These are phyloP conservation scores for Drosophila meridiana DNA, from an alignment of 2,888 invertebrate species.

Conservation along the genomic window DNA sequence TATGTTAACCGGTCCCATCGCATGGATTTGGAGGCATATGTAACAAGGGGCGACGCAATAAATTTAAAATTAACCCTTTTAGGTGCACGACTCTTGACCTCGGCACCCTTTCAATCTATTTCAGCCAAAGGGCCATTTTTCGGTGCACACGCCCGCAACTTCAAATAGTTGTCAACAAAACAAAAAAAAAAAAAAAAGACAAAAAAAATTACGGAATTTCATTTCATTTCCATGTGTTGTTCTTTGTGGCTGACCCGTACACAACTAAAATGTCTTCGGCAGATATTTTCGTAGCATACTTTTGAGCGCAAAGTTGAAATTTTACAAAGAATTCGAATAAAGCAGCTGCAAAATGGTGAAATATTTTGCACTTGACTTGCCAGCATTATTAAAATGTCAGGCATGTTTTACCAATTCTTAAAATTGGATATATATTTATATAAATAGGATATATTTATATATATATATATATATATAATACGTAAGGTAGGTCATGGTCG, in stretches of 20 bases:
- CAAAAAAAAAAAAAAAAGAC: background rate
- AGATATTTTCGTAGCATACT: conserved; percentile 16
- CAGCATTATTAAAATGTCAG: background rate
- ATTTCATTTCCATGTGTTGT: conserved; percentile 38
- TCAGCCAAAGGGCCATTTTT: conserved; percentile 5
- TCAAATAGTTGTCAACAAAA: conserved; percentile 42
- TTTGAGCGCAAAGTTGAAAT: conserved; percentile 20
- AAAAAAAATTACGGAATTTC: conserved; percentile 10
- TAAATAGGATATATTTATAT: too few relatives aligned
- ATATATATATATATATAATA: too few relatives aligned
- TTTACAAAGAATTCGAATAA: conserved; percentile 3
- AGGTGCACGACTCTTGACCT: conserved; percentile 73
- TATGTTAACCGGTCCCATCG: conserved; percentile 41
- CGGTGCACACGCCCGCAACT: conserved; percentile 9
- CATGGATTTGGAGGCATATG: conserved; percentile 57
- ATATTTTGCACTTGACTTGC: conserved; percentile 15
- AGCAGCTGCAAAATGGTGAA: background rate
- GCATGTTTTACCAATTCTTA: background rate
- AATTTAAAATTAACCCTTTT: conserved; percentile 82
- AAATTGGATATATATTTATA: background rate
- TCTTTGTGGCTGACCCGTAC: conserved; percentile 2
- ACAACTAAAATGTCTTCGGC: conserved; percentile 15
- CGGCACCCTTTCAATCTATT: conserved; percentile 53
- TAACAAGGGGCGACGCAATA: conserved; percentile 70
- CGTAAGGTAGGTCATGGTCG: background rate